A percentile compares a stretch with the other conserved stretches of the same genome.
These are phyloP conservation scores for Aphaenogaster ashmeadi DNA, from an alignment of 1,140 invertebrate genomes.

Conservation along the genomic window DNA sequence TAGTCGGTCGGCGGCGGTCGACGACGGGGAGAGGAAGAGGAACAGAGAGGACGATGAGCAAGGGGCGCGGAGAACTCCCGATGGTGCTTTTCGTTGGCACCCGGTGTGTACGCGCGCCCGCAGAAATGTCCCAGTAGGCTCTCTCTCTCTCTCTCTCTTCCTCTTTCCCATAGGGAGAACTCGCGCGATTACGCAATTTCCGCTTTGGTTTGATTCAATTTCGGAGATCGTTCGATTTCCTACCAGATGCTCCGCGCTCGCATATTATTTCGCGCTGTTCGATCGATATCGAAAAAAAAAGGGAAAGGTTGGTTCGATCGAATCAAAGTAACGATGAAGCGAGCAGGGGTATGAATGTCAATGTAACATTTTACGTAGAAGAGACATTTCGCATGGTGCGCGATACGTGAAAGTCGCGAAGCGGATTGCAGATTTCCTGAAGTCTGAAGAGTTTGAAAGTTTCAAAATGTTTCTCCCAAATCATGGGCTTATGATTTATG, in stretches of 20 bases:
- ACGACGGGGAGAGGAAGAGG: neutral
- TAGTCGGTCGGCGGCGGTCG: constrained; percentile 8
- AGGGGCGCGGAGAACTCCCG: constrained; percentile 44
- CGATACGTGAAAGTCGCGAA: neutral
- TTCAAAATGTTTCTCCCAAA: neutral
- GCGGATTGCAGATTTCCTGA: neutral
- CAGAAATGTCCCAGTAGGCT: constrained; percentile 61
- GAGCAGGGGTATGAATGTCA: neutral
- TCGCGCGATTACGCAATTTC: constrained; percentile 82
- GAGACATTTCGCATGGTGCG: neutral
- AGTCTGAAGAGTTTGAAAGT: constrained; percentile 13
- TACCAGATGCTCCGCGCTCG: constrained; percentile 60
- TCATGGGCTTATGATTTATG: constrained; percentile 15
- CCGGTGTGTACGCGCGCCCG: constrained; percentile 55
- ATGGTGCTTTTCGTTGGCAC: constrained; percentile 66
- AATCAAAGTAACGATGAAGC: constrained; percentile 42
- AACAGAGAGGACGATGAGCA: constrained; percentile 6
- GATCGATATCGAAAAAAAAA: constrained; percentile 1
- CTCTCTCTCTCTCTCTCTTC: constrained; percentile 59
- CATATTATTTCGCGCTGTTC: constrained; percentile 18
- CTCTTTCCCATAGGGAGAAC: constrained; percentile 61
- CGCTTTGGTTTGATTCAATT: constrained; percentile 83
- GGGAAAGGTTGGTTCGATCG: constrained; percentile 2
- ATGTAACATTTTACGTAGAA: neutral
- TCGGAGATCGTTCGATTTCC: constrained; percentile 79